Evolutionary conservation across 2,888 invertebrate species (phyloP).

Genomic region (Philaethria dido): DNA sequence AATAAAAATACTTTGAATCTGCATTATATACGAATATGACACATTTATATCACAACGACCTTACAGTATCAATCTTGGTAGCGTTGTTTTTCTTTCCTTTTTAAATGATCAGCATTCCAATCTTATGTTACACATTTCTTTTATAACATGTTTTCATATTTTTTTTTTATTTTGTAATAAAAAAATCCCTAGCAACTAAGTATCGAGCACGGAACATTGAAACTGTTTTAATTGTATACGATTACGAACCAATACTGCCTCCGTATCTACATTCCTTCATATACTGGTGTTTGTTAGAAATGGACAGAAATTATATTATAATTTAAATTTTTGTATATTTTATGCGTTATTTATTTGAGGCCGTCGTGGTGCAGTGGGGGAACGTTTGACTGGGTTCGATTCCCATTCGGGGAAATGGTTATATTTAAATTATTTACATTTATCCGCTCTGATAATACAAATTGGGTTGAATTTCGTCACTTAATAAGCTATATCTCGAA

Average conservation of each 20-base stretch:
- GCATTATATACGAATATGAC: neutral
- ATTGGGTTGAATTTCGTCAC: no score
- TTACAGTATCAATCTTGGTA: constrained; percentile 2
- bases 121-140: constrained; percentile 12
- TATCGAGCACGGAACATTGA: constrained; percentile 47
- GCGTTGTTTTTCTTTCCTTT: neutral
- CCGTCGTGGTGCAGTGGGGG: no score
- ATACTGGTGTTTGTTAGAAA: constrained; percentile 41
- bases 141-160: constrained; percentile 21
- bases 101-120: constrained; percentile 20
- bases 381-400: no score
- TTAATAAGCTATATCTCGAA: no score
- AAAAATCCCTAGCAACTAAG: constrained; percentile 32
- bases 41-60: constrained; percentile 4
- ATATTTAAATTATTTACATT: no score
- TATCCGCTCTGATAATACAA: no score
- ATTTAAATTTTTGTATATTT: no score
- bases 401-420: no score
- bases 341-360: no score
- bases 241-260: constrained; percentile 49
- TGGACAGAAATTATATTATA: constrained; percentile 24
- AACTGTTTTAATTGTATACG: constrained; percentile 51
- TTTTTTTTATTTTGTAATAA: constrained; percentile 29
- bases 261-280: constrained; percentile 47
- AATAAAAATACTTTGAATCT: no score